Evolutionary conservation across 2,888 invertebrate genomes (phyloP).

Genomic region (Andrena praecox): DNA sequence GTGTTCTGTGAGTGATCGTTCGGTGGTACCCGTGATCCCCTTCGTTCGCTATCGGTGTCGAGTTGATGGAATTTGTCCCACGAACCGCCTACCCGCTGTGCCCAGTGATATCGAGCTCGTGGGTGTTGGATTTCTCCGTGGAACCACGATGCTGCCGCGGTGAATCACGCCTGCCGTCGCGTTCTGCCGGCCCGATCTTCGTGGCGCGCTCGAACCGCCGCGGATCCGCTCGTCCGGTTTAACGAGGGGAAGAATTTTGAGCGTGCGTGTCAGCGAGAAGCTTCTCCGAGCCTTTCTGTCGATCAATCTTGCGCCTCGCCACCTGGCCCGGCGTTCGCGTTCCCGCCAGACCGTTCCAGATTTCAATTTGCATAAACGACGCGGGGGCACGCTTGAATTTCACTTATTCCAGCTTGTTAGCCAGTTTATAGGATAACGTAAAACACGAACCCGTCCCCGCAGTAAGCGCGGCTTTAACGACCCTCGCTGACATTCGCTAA

Average conservation of each 20-base stretch:
- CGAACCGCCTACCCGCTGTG: slow-evolving; percentile 10
- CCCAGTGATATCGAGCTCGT: slow-evolving; percentile 2
- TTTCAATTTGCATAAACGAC: slow-evolving; percentile 37
- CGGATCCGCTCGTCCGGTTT: not conserved
- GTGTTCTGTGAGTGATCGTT: slow-evolving; percentile 45
- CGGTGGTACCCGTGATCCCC: slow-evolving; percentile 9
- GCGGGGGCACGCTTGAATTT: slow-evolving; percentile 8
- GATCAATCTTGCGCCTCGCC: slow-evolving; percentile 24
- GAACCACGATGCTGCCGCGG: not conserved
- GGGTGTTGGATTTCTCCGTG: not conserved
- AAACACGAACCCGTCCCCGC: slow-evolving; percentile 9
- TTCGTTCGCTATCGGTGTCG: slow-evolving; percentile 21
- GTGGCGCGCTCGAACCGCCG: not conserved
- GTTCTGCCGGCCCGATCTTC: not conserved
- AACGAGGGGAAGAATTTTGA: not conserved
- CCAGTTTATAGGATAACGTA: slow-evolving; percentile 16
- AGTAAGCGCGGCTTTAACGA: slow-evolving; percentile 4
- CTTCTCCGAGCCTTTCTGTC: not conserved
- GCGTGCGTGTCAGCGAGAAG: not conserved
- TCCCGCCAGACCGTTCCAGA: slow-evolving; percentile 8
- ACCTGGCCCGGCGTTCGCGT: not conserved
- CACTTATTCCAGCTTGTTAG: slow-evolving; percentile 17
- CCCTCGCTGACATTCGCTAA: slow-evolving; percentile 26
- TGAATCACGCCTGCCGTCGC: not conserved
- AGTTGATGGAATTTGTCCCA: slow-evolving; percentile 47